phyloP scores from a whole-genome alignment of 2,113 vertebrate species.

The Hippopotamus amphibius region DNA sequence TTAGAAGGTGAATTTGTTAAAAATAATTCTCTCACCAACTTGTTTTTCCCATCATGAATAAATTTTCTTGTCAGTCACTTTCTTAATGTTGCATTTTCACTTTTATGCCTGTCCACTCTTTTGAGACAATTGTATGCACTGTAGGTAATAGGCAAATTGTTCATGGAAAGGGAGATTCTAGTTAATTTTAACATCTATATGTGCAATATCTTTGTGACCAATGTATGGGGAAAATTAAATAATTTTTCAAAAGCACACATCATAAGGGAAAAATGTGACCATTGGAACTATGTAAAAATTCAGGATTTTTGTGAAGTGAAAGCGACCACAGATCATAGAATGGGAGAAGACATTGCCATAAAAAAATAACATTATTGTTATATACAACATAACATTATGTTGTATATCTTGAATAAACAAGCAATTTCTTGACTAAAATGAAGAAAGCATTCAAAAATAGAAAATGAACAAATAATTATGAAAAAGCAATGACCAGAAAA shows the following conservation, averaged over 20 bases:
- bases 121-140: neutral
- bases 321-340: neutral
- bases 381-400: neutral
- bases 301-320: neutral
- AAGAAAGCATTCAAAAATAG: neutral
- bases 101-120: neutral
- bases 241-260: neutral
- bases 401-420: neutral
- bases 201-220: neutral
- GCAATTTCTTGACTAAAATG: neutral
- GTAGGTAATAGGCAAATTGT: neutral
- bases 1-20: constrained; percentile 64
- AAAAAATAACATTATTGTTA: neutral
- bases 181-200: neutral
- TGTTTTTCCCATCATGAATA: constrained; percentile 10
- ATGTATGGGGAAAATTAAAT: neutral
- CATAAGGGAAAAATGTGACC: neutral
- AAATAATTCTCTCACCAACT: constrained; percentile 66
- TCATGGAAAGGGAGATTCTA: neutral
- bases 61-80: constrained; percentile 47
- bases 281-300: neutral
- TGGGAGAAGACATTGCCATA: neutral
- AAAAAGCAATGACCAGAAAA: neutral
- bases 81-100: neutral
- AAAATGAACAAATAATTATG: neutral